Percentiles rank a stretch among this genome's conserved stretches.
Evolutionary conservation across 2,797 vertebrate genomes (phyloP).

Genomic region (Thaleichthys pacificus): DNA sequence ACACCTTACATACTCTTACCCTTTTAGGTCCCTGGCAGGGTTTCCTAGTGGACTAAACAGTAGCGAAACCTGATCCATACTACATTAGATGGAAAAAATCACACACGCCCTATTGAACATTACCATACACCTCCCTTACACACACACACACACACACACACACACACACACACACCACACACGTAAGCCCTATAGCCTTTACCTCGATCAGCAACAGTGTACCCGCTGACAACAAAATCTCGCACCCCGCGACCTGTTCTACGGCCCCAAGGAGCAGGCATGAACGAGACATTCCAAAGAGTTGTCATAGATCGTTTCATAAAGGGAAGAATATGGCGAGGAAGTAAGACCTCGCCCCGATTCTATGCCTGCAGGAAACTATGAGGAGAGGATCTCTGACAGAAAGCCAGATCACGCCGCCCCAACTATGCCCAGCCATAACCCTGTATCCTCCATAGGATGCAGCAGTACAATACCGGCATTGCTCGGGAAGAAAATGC

Average conservation of each 20-base stretch:
- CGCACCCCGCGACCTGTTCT: slow-evolving; percentile 47
- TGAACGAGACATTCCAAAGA: slow-evolving; percentile 42
- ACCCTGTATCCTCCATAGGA: slow-evolving; percentile 10
- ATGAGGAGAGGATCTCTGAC: slow-evolving; percentile 36
- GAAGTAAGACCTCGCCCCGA: slow-evolving; percentile 34
- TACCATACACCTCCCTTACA: too few relatives aligned
- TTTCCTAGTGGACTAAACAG: slow-evolving; percentile 44
- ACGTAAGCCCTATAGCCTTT: slow-evolving; percentile 37
- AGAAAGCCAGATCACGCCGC: slow-evolving; percentile 31
- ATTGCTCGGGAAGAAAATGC: slow-evolving; percentile 24
- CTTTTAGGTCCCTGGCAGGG: slow-evolving; percentile 6
- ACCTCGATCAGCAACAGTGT: slow-evolving; percentile 33
- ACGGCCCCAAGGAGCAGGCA: slow-evolving; percentile 24
- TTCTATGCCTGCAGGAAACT: slow-evolving; percentile 48
- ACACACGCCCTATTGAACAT: too few relatives aligned
- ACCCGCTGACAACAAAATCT: too few relatives aligned
- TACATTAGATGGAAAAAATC: slow-evolving; percentile 61
- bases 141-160: too few relatives aligned
- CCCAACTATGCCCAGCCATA: slow-evolving; percentile 42
- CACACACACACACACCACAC: slow-evolving; percentile 18
- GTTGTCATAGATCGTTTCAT: slow-evolving; percentile 18
- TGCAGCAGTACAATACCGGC: slow-evolving; percentile 19
- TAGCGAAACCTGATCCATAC: slow-evolving; percentile 63
- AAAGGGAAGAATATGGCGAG: slow-evolving; percentile 17
- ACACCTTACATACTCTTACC: slow-evolving; percentile 31